Base-by-base conservation (phyloP, 2,113 vertebrate genomes). In the Isurus oxyrinchus region DNA sequence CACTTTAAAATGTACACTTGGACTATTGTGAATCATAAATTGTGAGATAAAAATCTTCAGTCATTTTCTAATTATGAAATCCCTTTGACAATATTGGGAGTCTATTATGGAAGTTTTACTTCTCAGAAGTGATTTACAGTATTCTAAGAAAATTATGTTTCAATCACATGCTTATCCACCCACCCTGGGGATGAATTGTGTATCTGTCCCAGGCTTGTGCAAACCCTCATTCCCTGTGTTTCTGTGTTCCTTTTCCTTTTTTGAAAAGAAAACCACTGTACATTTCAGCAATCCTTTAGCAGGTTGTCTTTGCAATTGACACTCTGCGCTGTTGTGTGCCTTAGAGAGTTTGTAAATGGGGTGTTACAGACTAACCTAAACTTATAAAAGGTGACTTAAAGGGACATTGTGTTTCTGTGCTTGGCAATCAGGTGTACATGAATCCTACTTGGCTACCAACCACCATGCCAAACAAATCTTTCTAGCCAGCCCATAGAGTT, bases 361-460 rank as follows among this genome's bases (percentile, higher is more conserved):
- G 49, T 72, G 72, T 95, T 95, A 95, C 94, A 95, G 94, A 72
- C 94, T 95, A 95, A 76, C 67, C 49, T 95, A 72, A 72, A 95
- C 94, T 72, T 95, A 69, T 95, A 95, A 53, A 53, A 95, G 94
- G 94, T 69, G 67, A 95, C 67, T 69, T 95, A 95, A 95, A 95
- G 94, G 66, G 66, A 72, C 94, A 95, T 76, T 95, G 94, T 76
- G 67, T 72, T 67, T 49, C 94, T 53, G 25, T 95, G 67, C 66
- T 95, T 66, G n/a, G 93, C 93, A 95, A 95, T 95, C 93, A 72
- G 72, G 27, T 59, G 94, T 95, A 95, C 66, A 94, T n/a, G 5
- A 55, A 95, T 55, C 66, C 67, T 53, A 67, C 94, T 72, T 72
- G 66, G 94, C 19, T 63, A 94, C 67, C 94, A 53, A 94, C 67